These are phyloP conservation scores for Phrynocephalus vlangalii DNA, from an alignment of 2,797 vertebrate species.

Conservation along the genomic window DNA sequence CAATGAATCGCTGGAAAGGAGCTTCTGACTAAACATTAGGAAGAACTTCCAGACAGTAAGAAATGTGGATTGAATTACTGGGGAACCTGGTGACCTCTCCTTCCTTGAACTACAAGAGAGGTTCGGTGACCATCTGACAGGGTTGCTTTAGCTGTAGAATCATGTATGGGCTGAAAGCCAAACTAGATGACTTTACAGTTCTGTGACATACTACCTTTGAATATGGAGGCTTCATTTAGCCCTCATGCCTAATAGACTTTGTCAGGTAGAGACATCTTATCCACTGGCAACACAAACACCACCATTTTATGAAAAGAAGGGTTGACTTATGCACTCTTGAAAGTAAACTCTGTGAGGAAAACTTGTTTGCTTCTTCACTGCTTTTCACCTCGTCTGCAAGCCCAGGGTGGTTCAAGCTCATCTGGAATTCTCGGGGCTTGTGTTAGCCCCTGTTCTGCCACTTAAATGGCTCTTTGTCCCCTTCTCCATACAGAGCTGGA, in stretches of 20 bases:
- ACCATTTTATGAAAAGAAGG: neutral
- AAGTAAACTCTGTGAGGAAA: neutral
- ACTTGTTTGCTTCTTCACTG: neutral
- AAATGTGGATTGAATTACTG: neutral
- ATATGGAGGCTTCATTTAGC: neutral
- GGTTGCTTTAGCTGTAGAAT: too few species aligned
- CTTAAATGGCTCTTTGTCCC: conserved; percentile 39
- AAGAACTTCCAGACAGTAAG: too few species aligned
- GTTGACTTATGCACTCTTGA: neutral
- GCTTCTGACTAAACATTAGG: too few species aligned
- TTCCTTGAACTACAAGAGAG: too few species aligned
- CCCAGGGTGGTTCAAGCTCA: neutral
- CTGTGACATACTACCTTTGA: neutral
- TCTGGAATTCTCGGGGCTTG: conserved; percentile 5
- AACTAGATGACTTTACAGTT: too few species aligned
- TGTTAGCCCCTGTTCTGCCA: neutral
- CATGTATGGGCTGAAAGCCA: too few species aligned
- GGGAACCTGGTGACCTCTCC: too few species aligned
- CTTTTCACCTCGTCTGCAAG: neutral
- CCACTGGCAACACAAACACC: neutral
- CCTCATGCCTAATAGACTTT: neutral
- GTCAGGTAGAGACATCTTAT: too few species aligned
- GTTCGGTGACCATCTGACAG: too few species aligned
- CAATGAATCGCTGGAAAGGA: too few species aligned
- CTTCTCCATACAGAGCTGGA: conserved; percentile 6